Base-by-base conservation (phyloP, 2,797 vertebrate genomes). In the Nothura maculosa region DNA sequence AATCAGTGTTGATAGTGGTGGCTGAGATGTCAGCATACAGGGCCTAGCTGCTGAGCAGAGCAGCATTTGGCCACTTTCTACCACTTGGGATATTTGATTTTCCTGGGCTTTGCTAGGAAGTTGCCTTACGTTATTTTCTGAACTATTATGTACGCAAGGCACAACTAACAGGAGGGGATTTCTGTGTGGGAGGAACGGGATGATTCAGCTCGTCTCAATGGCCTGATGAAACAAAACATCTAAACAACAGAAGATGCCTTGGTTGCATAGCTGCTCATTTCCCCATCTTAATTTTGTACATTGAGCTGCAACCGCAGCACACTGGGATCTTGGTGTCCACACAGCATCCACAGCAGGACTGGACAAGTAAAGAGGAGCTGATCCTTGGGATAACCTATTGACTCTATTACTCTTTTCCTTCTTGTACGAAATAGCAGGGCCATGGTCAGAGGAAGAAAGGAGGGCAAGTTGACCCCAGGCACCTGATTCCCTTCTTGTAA, bases 161-260 rank as follows among this genome's bases (percentile, higher is more conserved):
- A 80, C 54, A 90, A 68, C 80, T 50, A 94, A 92, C 87, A 92
- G 82, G 96, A 92, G 96, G 95, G 94, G 95, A 96, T 96, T 97
- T 97, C 92, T 97, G 92, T 45, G 93, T 94, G 87, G 92, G 94
- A 95, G 89, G 87, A 96, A 79, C 91, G 68, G 87, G 66, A 86
- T 97, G 95, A 97, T 93, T 97, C 96, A 92, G 85, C 70, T 40
- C 90, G 90, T 93, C 84, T 95, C 93, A 90, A 75, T 88, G 90
- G 91, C 66, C 68, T 94, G 90, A 58, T 24, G 54, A 96, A 95
- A 95, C 83, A 96, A 55, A 94, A 92, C 21, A 85, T 95, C 89
- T 92, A 87, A 84, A 93, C 77, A 69, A 66, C 62, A 94, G 85
- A 94, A 86, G 50, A 80, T 0, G 0, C 68, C 93, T 92, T 69